Conservation (phyloP, 2,797 vertebrate genomes). For the Falco concolor region DNA sequence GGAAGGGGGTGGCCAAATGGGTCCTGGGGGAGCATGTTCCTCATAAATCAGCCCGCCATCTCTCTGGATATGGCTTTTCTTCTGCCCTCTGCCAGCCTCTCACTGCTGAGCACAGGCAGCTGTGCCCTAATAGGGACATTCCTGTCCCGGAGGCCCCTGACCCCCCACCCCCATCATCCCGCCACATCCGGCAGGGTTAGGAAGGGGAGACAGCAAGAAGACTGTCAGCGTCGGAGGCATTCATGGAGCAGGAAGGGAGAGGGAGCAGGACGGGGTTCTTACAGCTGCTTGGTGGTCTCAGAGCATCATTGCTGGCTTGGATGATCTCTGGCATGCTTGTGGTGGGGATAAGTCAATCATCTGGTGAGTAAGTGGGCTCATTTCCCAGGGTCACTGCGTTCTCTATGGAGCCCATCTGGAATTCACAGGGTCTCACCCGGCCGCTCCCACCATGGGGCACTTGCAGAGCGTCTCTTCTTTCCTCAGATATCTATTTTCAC, state of each 20-base stretch:
- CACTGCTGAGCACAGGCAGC: neutral
- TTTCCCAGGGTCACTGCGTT: neutral
- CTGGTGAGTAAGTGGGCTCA: neutral
- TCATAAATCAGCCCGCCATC: conserved; percentile 6
- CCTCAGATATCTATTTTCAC: conserved; percentile 54
- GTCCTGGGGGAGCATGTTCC: neutral
- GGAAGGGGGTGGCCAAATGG: neutral
- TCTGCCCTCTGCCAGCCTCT: neutral
- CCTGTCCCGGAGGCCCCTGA: neutral
- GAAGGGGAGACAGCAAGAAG: neutral
- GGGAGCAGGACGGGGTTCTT: neutral
- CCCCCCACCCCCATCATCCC: neutral
- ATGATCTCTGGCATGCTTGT: neutral
- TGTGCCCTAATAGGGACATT: conserved; percentile 28
- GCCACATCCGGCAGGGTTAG: neutral
- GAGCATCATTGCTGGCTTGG: neutral
- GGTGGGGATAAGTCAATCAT: neutral
- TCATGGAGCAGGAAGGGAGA: neutral
- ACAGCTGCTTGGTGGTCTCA: neutral
- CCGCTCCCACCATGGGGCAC: fast-evolving
- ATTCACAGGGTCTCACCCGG: conserved; percentile 11
- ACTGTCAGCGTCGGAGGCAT: neutral
- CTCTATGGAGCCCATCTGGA: neutral
- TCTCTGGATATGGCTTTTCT: neutral
- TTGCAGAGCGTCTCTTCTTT: conserved; percentile 31